These are phyloP conservation scores for Melinaea menophilus DNA, from an alignment of 2,888 invertebrate species.

Conservation along the genomic window DNA sequence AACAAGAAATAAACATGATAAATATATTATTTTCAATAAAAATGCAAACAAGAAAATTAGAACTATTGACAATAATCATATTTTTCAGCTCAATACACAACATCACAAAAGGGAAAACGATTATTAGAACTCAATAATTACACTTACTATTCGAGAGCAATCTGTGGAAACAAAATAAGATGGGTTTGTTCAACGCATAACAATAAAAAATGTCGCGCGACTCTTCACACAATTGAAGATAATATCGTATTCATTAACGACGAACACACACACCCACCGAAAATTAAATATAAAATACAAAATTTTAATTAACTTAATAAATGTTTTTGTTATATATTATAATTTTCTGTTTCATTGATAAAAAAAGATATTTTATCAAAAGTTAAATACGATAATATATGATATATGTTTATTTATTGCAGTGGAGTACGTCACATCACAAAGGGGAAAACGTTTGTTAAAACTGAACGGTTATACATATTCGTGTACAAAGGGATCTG, in stretches of 20 bases:
- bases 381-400: background rate
- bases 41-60: no score
- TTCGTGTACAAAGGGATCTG: conserved; percentile 26
- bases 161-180: conserved; percentile 32
- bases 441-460: conserved; percentile 38
- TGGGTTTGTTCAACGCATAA: conserved; percentile 55
- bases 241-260: conserved; percentile 18
- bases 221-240: conserved; percentile 26
- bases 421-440: conserved; percentile 35
- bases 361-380: background rate
- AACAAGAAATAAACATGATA: no score
- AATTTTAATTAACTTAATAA: background rate
- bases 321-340: background rate
- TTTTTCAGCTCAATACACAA: conserved; percentile 30
- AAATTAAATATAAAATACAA: background rate
- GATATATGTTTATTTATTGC: conserved; percentile 14
- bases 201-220: conserved; percentile 29
- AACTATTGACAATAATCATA: background rate
- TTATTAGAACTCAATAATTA: conserved; percentile 40
- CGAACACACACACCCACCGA: conserved; percentile 25
- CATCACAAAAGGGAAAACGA: conserved; percentile 33
- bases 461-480: conserved; percentile 43
- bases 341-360: no score
- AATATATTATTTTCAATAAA: no score
- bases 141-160: conserved; percentile 36